These are phyloP conservation scores for Mormyrops boulengeri DNA, from an alignment of 2,797 vertebrate species.

Conservation along the genomic window DNA sequence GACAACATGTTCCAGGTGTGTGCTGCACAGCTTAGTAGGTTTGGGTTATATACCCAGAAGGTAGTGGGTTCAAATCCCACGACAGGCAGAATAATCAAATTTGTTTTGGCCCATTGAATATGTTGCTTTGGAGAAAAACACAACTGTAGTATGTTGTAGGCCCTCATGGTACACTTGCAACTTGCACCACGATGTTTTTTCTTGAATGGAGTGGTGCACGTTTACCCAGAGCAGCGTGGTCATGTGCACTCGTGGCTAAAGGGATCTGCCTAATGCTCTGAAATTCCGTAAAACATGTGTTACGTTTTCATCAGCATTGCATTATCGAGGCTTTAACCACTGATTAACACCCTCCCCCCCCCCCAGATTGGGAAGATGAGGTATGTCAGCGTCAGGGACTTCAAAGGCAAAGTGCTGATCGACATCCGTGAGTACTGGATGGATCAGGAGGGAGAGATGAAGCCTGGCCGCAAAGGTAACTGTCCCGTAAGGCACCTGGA, in stretches of 20 bases:
- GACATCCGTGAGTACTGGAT: constrained; percentile 81
- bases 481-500: background rate
- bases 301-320: background rate
- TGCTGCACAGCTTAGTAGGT: too few relatives aligned
- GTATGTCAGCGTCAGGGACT: constrained; percentile 76
- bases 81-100: background rate
- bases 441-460: constrained; percentile 80
- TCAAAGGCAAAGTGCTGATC: constrained; percentile 79
- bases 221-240: background rate
- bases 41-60: background rate
- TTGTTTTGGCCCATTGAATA: background rate
- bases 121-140: background rate
- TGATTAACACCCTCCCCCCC: background rate
- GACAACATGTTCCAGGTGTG: constrained; percentile 93
- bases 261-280: background rate
- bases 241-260: background rate
- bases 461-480: constrained; percentile 79
- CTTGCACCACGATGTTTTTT: background rate
- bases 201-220: background rate
- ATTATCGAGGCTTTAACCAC: background rate
- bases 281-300: background rate
- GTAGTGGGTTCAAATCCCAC: background rate
- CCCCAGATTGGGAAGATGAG: constrained; percentile 78
- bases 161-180: background rate
- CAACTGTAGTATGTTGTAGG: background rate